Base-by-base conservation (phyloP, 2,113 vertebrate species). In the Craseonycteris thonglongyai region DNA sequence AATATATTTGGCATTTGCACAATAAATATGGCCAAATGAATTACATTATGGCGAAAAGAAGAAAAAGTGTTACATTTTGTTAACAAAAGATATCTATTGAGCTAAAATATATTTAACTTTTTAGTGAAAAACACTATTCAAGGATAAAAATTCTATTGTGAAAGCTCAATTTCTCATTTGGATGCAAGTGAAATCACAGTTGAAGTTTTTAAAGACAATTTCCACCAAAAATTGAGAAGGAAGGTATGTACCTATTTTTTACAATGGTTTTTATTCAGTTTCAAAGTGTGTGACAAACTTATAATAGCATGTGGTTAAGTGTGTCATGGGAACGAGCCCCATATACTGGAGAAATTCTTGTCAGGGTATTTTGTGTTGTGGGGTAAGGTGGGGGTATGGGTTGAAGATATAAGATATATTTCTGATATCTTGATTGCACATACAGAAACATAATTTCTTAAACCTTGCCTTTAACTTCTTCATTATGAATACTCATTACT, bases 231-330 rank as follows among this genome's bases (percentile, higher is more conserved):
- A 12, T 16, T 87, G 87, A 94, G 88, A 58, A 74, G 78, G 16
- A 94, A 96, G 40, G 40, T 28, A 5, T 26, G 86, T 38, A 66
- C 2, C 38, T 83, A 75, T n/a, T 71, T 81, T 72, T 95, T 69
- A 13, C 0, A 40, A 33, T 93, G 79, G 8, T 78, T 93, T 88
- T 97, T 83, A 72, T 14, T 89, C 47, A 15, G 1, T 88, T 86
- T 78, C 68, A 95, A 75, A 95, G 30, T 61, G 88, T 59, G 22
- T 80, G 72, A 93, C 76, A 93, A 54, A n/a, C 1, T 75, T 75
- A 40, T 51, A 6, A 35, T 80, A 84, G 75, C 80, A 68, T 54
- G 26, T 68, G 38, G 14, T 58, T 49, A 8, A 88, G 74, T 85
- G 22, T 94, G 74, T 72, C 68, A 94, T 90, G n/a, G 7, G 33